Percentiles rank a stretch among this genome's conserved stretches.
Evolutionary conservation across 2,113 vertebrate genomes (phyloP).

Genomic region (Brachyistius frenatus): DNA sequence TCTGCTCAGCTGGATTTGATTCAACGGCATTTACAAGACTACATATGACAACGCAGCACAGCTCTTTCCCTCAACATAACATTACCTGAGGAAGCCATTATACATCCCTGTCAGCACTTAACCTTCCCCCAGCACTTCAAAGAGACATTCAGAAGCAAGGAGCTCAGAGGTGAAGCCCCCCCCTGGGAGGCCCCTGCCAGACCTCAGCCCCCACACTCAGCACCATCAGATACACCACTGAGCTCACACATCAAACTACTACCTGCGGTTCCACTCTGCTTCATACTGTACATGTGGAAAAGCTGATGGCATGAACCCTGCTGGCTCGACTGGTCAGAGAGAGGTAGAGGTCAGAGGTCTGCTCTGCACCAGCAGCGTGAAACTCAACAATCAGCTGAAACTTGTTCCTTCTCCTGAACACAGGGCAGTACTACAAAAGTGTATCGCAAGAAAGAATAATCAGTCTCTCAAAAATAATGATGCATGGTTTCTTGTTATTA

Average conservation of each 20-base stretch:
- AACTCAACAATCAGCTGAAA: slow-evolving; percentile 15
- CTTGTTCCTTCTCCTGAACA: not conserved
- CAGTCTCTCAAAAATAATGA: too few species aligned
- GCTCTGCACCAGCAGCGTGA: slow-evolving; percentile 12
- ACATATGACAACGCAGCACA: slow-evolving; percentile 53
- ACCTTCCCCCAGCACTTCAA: slow-evolving; percentile 64
- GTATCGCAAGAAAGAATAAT: too few species aligned
- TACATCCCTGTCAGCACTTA: slow-evolving; percentile 63
- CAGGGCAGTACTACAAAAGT: not conserved
- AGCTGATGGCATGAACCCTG: slow-evolving; percentile 24
- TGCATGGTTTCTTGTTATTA: too few species aligned
- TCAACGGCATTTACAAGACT: slow-evolving; percentile 60
- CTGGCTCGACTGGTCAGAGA: slow-evolving; percentile 22
- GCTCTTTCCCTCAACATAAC: slow-evolving; percentile 36
- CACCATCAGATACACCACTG: slow-evolving; percentile 17
- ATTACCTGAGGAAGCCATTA: slow-evolving; percentile 59
- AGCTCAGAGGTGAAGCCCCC: slow-evolving; percentile 51
- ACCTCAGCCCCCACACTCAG: slow-evolving; percentile 34
- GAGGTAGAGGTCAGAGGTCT: slow-evolving; percentile 47
- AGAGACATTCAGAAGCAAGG: slow-evolving; percentile 54
- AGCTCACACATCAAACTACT: slow-evolving; percentile 47
- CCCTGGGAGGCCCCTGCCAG: slow-evolving; percentile 34
- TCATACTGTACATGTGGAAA: slow-evolving; percentile 8
- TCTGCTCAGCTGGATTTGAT: slow-evolving; percentile 51
- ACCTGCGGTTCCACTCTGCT: slow-evolving; percentile 31